phyloP scores from a whole-genome alignment of 2,888 invertebrate species.

The Diaprepes abbreviatus region DNA sequence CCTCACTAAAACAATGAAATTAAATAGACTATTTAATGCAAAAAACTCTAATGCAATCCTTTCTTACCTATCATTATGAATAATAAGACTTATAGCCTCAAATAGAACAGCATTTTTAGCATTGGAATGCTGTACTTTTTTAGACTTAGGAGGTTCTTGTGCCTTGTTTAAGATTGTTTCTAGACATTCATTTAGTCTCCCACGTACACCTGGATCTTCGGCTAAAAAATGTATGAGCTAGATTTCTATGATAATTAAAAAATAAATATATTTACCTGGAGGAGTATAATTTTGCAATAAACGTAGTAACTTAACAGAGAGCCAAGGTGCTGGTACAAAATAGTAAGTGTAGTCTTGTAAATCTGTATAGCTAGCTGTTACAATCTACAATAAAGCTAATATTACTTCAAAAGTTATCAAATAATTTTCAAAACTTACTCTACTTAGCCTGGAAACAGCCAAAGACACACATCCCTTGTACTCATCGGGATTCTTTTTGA shows the following conservation, averaged over 20 bases:
- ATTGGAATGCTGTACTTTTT: constrained; percentile 99
- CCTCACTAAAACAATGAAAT: constrained; percentile 76
- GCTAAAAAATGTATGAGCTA: constrained; percentile 62
- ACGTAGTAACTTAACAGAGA: constrained; percentile 96
- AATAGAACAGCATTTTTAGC: constrained; percentile 99
- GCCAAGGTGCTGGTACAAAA: constrained; percentile 99
- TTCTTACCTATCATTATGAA: constrained; percentile 90
- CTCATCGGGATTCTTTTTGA: constrained; percentile 98
- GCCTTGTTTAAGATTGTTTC: constrained; percentile 99
- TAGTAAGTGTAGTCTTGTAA: constrained; percentile 99
- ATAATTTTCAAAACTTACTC: constrained; percentile 71
- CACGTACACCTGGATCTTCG: constrained; percentile 97
- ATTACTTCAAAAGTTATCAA: constrained; percentile 23
- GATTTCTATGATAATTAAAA: neutral
- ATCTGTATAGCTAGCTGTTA: constrained; percentile 98
- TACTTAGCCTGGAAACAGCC: constrained; percentile 95
- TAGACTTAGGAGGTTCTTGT: constrained; percentile 99
- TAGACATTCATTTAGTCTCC: constrained; percentile 95
- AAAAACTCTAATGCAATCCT: too few species aligned
- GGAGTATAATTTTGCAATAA: constrained; percentile 98
- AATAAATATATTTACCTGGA: constrained; percentile 75
- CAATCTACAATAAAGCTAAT: constrained; percentile 78
- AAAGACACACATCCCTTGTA: constrained; percentile 99
- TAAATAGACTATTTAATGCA: constrained; percentile 8
- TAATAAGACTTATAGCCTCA: constrained; percentile 99